phyloP scores from a whole-genome alignment of 2,797 vertebrate species.

The Melanotaenia maccullochi region DNA sequence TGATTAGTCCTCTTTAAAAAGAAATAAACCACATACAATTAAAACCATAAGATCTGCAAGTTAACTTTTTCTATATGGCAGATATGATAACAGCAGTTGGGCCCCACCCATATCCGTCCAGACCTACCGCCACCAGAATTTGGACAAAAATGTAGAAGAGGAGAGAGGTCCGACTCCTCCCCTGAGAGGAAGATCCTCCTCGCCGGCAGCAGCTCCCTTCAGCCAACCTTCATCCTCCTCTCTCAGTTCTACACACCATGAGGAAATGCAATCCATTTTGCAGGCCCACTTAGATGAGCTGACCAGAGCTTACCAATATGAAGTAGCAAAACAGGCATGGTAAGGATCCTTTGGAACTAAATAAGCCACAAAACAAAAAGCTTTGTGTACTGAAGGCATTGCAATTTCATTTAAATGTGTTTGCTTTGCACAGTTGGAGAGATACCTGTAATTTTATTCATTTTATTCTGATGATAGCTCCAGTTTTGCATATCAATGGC shows the following conservation, averaged over 20 bases:
- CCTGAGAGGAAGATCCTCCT: slow-evolving; percentile 91
- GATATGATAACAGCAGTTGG: slow-evolving; percentile 92
- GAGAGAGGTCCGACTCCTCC: slow-evolving; percentile 93
- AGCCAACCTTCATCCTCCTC: slow-evolving; percentile 90
- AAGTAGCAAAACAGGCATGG: slow-evolving; percentile 94
- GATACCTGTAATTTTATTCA: slow-evolving; percentile 61
- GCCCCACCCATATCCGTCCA: slow-evolving; percentile 90
- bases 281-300: slow-evolving; percentile 94
- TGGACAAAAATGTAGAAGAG: slow-evolving; percentile 91
- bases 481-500: slow-evolving; percentile 77
- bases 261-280: slow-evolving; percentile 95
- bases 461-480: slow-evolving; percentile 52
- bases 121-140: slow-evolving; percentile 90
- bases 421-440: slow-evolving; percentile 38
- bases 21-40: too few relatives aligned
- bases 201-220: slow-evolving; percentile 87
- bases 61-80: slow-evolving; percentile 60
- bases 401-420: slow-evolving; percentile 26
- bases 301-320: slow-evolving; percentile 94
- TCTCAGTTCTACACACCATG: slow-evolving; percentile 92
- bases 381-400: slow-evolving; percentile 11
- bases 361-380: background rate
- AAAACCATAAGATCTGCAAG: background rate
- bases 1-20: too few relatives aligned
- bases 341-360: slow-evolving; percentile 60